These are phyloP conservation scores for Sphaerophoria rueppellii DNA, from an alignment of 2,888 invertebrate species.

Conservation along the genomic window DNA sequence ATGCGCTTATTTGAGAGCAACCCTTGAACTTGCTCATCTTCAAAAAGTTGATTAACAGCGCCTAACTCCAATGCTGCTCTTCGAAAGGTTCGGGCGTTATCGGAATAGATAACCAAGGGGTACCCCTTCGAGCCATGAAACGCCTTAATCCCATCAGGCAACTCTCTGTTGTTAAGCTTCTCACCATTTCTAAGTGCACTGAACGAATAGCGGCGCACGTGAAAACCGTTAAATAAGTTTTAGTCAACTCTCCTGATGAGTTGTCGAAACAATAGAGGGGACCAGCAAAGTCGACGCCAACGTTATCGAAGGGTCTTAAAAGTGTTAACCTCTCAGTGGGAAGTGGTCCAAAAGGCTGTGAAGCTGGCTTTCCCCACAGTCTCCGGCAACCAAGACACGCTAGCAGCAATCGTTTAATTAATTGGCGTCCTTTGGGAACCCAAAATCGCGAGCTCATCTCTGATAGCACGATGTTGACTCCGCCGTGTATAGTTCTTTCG, in stretches of 20 bases:
- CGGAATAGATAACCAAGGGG: constrained; percentile 1
- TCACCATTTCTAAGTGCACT: constrained; percentile 30
- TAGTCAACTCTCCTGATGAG: background rate
- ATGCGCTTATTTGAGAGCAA: constrained; percentile 9
- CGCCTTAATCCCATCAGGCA: constrained; percentile 12
- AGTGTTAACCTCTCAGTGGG: constrained; percentile 20
- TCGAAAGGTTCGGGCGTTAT: background rate
- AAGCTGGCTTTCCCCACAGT: constrained; percentile 21
- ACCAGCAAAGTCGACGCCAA: constrained; percentile 33
- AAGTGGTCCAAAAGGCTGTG: constrained; percentile 36
- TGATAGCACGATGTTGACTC: constrained; percentile 4
- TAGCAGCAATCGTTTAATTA: background rate
- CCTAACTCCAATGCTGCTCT: background rate
- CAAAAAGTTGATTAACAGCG: too few relatives aligned
- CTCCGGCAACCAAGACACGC: background rate
- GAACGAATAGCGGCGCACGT: constrained; percentile 21
- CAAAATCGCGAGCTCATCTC: constrained; percentile 36
- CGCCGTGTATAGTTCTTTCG: constrained; percentile 18
- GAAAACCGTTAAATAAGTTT: constrained; percentile 24
- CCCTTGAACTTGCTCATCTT: background rate
- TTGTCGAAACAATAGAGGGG: constrained; percentile 24
- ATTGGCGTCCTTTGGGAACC: constrained; percentile 35
- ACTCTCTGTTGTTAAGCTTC: constrained; percentile 5
- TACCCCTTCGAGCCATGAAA: background rate
- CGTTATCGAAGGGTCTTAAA: constrained; percentile 21